Evolutionary conservation across 2,113 vertebrate genomes (phyloP).

Genomic region (Acanthochromis polyacanthus): DNA sequence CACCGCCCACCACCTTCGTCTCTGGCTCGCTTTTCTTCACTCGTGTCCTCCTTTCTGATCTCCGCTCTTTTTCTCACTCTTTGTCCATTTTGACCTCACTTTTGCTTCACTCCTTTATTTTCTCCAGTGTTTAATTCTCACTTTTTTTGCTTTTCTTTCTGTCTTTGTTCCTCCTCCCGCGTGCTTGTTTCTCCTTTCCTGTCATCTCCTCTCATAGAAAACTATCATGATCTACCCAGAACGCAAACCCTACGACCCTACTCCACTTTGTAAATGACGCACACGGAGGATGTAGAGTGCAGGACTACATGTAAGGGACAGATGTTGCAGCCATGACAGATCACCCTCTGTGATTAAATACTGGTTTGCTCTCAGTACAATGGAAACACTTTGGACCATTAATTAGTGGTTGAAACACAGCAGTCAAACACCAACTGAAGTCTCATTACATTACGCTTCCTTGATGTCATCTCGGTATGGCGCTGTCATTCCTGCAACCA

Average conservation of each 20-base stretch:
- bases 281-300: constrained; percentile 85
- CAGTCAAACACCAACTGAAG: constrained; percentile 91
- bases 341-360: constrained; percentile 98
- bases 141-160: background rate
- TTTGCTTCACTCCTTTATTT: background rate
- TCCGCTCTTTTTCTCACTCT: background rate
- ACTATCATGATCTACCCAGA: background rate
- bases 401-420: constrained; percentile 95
- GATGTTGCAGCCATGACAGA: constrained; percentile 99
- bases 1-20: constrained; percentile 41
- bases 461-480: constrained; percentile 88
- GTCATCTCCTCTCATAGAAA: constrained; percentile 5
- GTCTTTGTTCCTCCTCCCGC: background rate
- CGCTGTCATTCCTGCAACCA: constrained; percentile 89
- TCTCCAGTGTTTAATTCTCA: background rate
- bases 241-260: constrained; percentile 26
- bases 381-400: constrained; percentile 97
- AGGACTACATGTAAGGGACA: constrained; percentile 96
- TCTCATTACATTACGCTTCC: constrained; percentile 86
- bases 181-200: constrained; percentile 5
- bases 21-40: background rate
- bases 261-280: constrained; percentile 44
- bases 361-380: constrained; percentile 97
- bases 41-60: constrained; percentile 1
- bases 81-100: background rate